Evolutionary conservation across 2,888 invertebrate genomes (phyloP).

Genomic region (Cotesia congregata): DNA sequence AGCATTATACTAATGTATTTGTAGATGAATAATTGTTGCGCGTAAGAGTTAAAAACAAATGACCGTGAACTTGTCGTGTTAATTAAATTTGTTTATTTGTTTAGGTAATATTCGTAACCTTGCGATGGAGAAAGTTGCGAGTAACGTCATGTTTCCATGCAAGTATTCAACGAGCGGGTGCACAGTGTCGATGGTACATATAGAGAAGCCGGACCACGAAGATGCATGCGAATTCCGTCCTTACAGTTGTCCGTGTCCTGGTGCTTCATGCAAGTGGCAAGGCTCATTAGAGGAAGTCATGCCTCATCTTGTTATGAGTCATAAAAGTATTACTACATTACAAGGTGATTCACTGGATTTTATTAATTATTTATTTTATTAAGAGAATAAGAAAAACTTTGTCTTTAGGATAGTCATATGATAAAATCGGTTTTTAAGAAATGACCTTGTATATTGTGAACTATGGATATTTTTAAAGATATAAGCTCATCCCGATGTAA

Average conservation of each 20-base stretch:
- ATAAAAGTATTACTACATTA: constrained; percentile 98
- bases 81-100: not conserved
- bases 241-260: constrained; percentile 99
- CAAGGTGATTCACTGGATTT: constrained; percentile 76
- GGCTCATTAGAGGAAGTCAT: constrained; percentile 98
- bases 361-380: not conserved
- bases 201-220: constrained; percentile 99
- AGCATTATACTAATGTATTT: not conserved
- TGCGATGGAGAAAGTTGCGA: constrained; percentile 99
- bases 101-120: constrained; percentile 95
- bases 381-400: not conserved
- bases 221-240: constrained; percentile 98
- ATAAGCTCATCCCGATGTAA: too few relatives aligned
- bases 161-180: constrained; percentile 98
- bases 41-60: too few relatives aligned
- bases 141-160: constrained; percentile 98
- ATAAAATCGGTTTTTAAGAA: too few relatives aligned
- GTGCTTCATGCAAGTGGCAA: constrained; percentile 99
- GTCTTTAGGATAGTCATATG: not conserved
- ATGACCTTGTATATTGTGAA: too few relatives aligned
- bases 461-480: too few relatives aligned
- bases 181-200: constrained; percentile 89
- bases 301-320: constrained; percentile 96
- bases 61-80: too few relatives aligned
- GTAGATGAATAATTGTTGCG: too few relatives aligned